Percentiles rank a stretch among this genome's conserved stretches.
Conservation (phyloP, 2,888 invertebrate genomes). For the Phymatocera aterrima region DNA sequence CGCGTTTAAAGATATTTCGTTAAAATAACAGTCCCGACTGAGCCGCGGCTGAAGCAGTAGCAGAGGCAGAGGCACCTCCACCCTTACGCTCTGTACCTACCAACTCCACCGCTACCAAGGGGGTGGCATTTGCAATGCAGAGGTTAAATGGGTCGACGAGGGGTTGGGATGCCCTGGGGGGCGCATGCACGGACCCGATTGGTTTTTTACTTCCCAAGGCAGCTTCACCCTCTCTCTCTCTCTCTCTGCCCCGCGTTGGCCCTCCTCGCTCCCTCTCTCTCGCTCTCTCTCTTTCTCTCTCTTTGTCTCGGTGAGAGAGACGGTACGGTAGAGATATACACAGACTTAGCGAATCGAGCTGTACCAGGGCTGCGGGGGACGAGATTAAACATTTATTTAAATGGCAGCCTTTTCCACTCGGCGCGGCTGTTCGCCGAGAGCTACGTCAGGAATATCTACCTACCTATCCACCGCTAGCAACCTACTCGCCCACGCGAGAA, state of each 20-base stretch:
- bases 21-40: constrained; percentile 73
- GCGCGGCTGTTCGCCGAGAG: background rate
- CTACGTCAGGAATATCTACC: constrained; percentile 22
- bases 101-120: constrained; percentile 57
- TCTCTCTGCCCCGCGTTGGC: constrained; percentile 29
- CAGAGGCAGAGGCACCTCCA: constrained; percentile 50
- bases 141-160: constrained; percentile 72
- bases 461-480: too few relatives aligned
- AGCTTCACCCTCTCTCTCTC: constrained; percentile 25
- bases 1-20: constrained; percentile 74
- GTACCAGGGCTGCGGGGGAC: constrained; percentile 57
- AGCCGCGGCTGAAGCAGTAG: constrained; percentile 48
- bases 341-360: constrained; percentile 41
- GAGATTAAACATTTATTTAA: constrained; percentile 75
- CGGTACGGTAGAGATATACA: constrained; percentile 27
- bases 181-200: constrained; percentile 49
- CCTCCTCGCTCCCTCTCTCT: constrained; percentile 30
- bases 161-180: constrained; percentile 53
- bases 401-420: constrained; percentile 68
- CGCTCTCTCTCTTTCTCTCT: constrained; percentile 44
- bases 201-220: constrained; percentile 51
- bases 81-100: constrained; percentile 41
- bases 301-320: constrained; percentile 48
- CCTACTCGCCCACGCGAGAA: constrained; percentile 4
- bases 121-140: constrained; percentile 75